A percentile compares a stretch with the other conserved stretches of the same genome.
These are phyloP conservation scores for Peromyscus melanophrys DNA, from an alignment of 2,797 vertebrate genomes.

Conservation along the genomic window DNA sequence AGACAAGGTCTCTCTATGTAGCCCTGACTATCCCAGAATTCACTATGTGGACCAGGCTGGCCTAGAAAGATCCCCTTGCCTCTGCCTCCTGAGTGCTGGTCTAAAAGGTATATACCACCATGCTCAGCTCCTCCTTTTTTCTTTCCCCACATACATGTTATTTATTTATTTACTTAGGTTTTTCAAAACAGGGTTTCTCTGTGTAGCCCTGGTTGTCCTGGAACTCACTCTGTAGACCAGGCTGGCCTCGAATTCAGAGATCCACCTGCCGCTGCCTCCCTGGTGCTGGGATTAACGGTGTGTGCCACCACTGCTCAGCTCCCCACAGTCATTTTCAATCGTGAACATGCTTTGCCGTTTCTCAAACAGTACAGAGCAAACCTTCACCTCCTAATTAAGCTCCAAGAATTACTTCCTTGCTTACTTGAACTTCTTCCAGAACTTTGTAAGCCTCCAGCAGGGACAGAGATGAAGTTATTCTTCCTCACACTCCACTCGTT, in stretches of 20 bases:
- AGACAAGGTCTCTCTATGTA: neutral
- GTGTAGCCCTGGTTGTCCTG: neutral
- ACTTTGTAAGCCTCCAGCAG: neutral
- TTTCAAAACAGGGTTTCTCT: no score
- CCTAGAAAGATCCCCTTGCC: no score
- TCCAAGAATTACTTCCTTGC: neutral
- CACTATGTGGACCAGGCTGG: neutral
- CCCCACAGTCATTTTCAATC: neutral
- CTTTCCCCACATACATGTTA: no score
- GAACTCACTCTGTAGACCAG: neutral
- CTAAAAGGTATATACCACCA: no score
- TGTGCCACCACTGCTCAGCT: no score
- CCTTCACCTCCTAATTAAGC: neutral
- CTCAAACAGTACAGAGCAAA: constrained; percentile 10
- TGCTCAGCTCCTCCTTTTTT: no score
- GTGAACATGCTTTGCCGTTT: constrained; percentile 16
- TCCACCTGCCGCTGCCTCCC: neutral
- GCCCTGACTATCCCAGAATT: neutral
- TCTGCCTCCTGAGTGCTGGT: no score
- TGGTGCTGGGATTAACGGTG: neutral
- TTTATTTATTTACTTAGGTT: no score
- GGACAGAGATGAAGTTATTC: neutral
- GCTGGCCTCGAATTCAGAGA: neutral
- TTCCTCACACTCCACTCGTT: neutral
- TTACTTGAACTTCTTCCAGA: neutral